These are phyloP conservation scores for Euura lappo DNA, from an alignment of 1,140 invertebrate genomes.

Conservation along the genomic window DNA sequence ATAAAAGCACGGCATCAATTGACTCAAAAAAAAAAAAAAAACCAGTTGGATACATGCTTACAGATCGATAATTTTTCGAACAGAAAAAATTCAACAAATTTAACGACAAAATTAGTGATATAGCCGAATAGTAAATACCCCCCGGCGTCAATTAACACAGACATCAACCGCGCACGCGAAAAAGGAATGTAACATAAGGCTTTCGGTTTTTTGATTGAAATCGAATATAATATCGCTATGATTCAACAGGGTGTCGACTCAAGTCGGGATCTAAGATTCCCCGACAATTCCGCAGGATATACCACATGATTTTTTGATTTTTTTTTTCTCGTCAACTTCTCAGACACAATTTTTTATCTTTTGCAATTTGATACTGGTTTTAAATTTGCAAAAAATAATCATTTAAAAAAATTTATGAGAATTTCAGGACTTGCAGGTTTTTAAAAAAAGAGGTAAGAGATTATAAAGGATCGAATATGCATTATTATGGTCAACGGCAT, in stretches of 20 bases:
- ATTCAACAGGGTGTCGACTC: too few species aligned
- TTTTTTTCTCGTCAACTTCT: too few species aligned
- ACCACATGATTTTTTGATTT: too few species aligned
- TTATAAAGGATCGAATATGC: background rate
- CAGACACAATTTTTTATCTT: too few species aligned
- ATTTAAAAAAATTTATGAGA: too few species aligned
- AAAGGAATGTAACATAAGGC: background rate
- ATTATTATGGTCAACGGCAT: too few species aligned
- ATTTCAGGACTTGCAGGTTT: background rate
- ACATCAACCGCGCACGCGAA: background rate
- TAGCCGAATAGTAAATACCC: background rate
- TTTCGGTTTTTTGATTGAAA: too few species aligned
- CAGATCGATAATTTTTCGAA: background rate
- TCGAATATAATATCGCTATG: too few species aligned
- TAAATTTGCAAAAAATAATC: too few species aligned
- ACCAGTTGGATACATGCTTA: background rate
- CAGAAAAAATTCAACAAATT: background rate
- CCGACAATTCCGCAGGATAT: too few species aligned
- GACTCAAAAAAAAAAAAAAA: background rate
- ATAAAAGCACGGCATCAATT: background rate
- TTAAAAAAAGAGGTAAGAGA: background rate
- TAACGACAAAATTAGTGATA: background rate
- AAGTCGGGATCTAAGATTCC: background rate
- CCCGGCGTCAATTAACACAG: background rate
- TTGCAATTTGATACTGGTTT: too few species aligned